A percentile compares a stretch with the other conserved stretches of the same genome.
These are phyloP conservation scores for Lasioglossum malachurum DNA, from an alignment of 2,888 invertebrate genomes.

Conservation along the genomic window DNA sequence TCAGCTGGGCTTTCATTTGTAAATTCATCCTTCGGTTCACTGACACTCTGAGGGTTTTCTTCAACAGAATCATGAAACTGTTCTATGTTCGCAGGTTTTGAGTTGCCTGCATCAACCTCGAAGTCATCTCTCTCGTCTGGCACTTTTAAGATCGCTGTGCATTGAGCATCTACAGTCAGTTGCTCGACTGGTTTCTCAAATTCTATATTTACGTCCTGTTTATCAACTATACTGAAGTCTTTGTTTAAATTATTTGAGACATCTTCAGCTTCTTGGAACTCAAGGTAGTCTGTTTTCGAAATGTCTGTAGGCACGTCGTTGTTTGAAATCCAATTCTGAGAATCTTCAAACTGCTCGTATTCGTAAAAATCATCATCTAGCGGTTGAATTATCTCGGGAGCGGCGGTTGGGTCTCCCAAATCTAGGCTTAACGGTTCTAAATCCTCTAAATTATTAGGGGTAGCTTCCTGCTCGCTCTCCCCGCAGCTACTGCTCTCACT, in stretches of 20 bases:
- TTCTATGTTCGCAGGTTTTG: neutral
- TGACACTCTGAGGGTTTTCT: neutral
- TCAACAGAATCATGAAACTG: conserved; percentile 7
- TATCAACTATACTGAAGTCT: conserved; percentile 36
- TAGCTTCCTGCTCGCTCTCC: conserved; percentile 75
- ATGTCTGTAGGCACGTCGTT: conserved; percentile 13
- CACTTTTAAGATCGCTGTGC: neutral
- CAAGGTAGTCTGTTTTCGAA: conserved; percentile 27
- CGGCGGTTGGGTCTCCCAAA: conserved; percentile 78
- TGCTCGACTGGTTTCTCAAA: neutral
- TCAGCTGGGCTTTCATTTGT: conserved; percentile 26
- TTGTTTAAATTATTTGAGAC: conserved; percentile 10
- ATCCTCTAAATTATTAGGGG: conserved; percentile 76
- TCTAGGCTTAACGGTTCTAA: conserved; percentile 80
- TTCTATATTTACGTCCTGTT: conserved; percentile 29
- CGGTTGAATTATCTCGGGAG: conserved; percentile 71
- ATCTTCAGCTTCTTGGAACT: conserved; percentile 17
- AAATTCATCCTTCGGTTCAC: conserved; percentile 4
- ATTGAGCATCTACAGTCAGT: neutral
- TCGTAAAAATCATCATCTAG: conserved; percentile 79
- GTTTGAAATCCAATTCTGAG: conserved; percentile 57
- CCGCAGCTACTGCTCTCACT: conserved; percentile 79
- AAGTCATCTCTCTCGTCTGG: conserved; percentile 7
- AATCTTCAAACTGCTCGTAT: conserved; percentile 76
- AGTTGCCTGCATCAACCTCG: conserved; percentile 3